Conservation (phyloP, 2,888 invertebrate genomes). For the Laspeyria flexula region DNA sequence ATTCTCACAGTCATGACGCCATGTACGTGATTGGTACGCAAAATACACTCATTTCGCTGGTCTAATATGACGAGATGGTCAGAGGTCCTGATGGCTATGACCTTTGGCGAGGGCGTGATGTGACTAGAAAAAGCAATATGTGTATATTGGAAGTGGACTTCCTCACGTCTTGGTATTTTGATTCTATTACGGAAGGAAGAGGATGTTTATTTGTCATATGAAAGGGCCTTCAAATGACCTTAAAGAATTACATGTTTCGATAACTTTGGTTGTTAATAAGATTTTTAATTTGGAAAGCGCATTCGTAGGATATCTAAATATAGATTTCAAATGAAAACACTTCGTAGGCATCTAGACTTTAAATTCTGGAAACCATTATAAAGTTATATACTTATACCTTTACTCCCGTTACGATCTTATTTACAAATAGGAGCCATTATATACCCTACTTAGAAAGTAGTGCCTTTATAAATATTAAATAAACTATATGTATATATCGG, state of each 20-base stretch:
- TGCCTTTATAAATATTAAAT: too few relatives aligned
- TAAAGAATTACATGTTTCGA: background rate
- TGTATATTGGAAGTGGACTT: constrained; percentile 27
- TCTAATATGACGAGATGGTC: constrained; percentile 14
- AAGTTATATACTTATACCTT: too few relatives aligned
- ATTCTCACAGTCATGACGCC: constrained; percentile 26
- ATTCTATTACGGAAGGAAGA: constrained; percentile 33
- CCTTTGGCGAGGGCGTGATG: constrained; percentile 41
- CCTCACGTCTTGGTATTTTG: constrained; percentile 26
- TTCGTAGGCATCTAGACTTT: too few relatives aligned
- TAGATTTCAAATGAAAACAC: too few relatives aligned
- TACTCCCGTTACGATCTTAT: too few relatives aligned
- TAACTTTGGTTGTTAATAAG: background rate
- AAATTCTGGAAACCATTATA: too few relatives aligned
- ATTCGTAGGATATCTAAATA: too few relatives aligned
- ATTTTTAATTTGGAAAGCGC: too few relatives aligned
- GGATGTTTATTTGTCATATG: constrained; percentile 15
- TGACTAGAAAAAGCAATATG: constrained; percentile 29
- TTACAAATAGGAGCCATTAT: too few relatives aligned
- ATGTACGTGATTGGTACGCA: constrained; percentile 35
- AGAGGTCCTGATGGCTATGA: constrained; percentile 17
- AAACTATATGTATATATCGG: too few relatives aligned
- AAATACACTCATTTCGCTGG: constrained; percentile 32
- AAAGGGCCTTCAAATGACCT: constrained; percentile 16
- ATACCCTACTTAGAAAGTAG: too few relatives aligned